Conservation (phyloP, 2,797 vertebrate genomes). For the Danio aesculapii region DNA sequence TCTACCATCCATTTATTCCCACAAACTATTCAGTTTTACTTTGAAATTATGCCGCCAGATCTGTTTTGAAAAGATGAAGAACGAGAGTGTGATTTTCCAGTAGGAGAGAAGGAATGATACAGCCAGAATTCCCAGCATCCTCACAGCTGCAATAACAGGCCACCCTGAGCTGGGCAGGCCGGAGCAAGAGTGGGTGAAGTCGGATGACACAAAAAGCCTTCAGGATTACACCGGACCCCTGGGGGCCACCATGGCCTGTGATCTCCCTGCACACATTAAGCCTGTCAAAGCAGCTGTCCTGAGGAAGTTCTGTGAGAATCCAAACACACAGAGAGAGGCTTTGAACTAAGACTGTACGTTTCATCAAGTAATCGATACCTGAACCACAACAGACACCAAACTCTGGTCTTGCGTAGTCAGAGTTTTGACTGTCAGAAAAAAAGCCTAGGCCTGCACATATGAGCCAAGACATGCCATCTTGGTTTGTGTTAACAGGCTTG, state of each 20-base stretch:
- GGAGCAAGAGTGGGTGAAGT: conserved; percentile 1
- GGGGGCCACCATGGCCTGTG: conserved; percentile 37
- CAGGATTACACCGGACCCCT: conserved; percentile 38
- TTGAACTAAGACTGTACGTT: conserved; percentile 24
- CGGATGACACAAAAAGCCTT: conserved; percentile 39
- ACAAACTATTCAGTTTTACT: background rate
- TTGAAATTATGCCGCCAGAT: background rate
- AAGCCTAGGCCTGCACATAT: conserved; percentile 2
- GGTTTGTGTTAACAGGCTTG: background rate
- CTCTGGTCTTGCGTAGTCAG: background rate
- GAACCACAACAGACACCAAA: background rate
- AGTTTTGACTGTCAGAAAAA: background rate
- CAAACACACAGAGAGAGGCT: conserved; percentile 27
- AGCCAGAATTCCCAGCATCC: conserved; percentile 29
- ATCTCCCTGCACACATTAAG: conserved; percentile 48
- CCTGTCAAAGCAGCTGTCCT: conserved; percentile 45
- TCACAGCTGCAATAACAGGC: conserved; percentile 75
- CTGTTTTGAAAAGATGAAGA: background rate
- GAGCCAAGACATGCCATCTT: conserved; percentile 23
- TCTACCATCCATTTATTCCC: conserved; percentile 6
- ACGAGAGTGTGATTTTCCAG: background rate
- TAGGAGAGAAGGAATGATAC: background rate
- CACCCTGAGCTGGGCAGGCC: conserved; percentile 5
- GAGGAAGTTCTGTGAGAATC: conserved; percentile 54
- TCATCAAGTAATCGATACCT: conserved; percentile 36